Evolutionary conservation across 2,797 vertebrate species (phyloP), one percentile per base, ranked within the genome.

Genomic region (Epinephelus awoara): DNA sequence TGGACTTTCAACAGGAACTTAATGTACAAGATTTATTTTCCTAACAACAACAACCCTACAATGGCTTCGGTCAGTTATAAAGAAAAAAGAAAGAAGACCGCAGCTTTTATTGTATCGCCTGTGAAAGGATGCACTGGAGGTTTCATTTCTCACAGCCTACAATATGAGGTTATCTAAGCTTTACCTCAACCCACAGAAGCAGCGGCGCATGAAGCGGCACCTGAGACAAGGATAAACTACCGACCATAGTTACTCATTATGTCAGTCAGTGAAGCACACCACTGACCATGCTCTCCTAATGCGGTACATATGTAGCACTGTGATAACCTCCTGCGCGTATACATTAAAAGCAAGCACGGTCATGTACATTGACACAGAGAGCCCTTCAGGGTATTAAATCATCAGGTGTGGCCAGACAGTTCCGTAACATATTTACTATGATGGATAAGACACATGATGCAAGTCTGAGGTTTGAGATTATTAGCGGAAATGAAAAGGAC

Each of bases 241-340:
- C 52, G 47, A 69, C 49, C 29, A 68, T 34, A 34, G 34, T 34
- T 34, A 34, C 47, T 70, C 71, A 67, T 82, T 68, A 82, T 70
- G 51, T 51, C 62, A 69, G 67, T 56, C 67, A 67, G 10, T 83
- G 83, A 86, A 79, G 72, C 78, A 74, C 76, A 79, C 69, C 77
- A 59, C 71, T 34, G 52, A 63, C 72, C 77, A 27, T 55, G 74
- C 34, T 57, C 66, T 58, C 21, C n/a, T 52, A 49, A 84, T 52
- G 56, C 23, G 52, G 34, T 55, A 17, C 67, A 62, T 13, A 55
- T 68, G 52, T 15, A 25, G 54, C 50, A 2, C 4, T 23, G 13
- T 67, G 49, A 59, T 49, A 34, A 70, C 54, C 64, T 42, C 25
- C 38, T 72, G 38, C n/a, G 42, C 34, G 61, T 21, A 49, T 65